Conservation (phyloP, 2,888 invertebrate genomes). For the Luperina nickerlii region DNA sequence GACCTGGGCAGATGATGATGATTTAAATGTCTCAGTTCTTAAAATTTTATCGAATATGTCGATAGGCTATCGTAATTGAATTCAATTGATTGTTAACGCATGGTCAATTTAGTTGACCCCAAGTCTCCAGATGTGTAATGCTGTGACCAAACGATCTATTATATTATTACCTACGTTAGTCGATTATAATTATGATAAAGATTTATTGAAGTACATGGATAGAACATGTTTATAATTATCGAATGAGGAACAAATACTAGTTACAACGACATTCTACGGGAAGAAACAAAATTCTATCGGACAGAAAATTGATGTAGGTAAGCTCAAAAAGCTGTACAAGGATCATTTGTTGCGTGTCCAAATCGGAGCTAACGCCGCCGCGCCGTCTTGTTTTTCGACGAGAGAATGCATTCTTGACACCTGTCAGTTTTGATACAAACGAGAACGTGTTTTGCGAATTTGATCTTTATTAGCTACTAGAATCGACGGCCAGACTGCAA, state of each 20-base stretch:
- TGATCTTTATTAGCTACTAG: too few relatives aligned
- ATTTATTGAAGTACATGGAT: slow-evolving; percentile 7
- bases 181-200: background rate
- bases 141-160: background rate
- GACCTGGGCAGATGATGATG: background rate
- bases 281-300: background rate
- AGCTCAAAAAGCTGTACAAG: background rate
- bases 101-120: slow-evolving; percentile 32
- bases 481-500: too few relatives aligned
- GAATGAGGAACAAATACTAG: background rate
- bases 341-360: too few relatives aligned
- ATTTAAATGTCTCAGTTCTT: background rate
- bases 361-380: too few relatives aligned
- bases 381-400: too few relatives aligned
- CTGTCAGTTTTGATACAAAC: too few relatives aligned
- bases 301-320: background rate
- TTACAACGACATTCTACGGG: too few relatives aligned
- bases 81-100: slow-evolving; percentile 33
- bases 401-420: too few relatives aligned
- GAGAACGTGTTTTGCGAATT: too few relatives aligned
- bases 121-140: slow-evolving; percentile 8
- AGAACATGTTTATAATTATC: background rate
- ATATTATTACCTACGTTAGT: background rate
- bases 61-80: slow-evolving; percentile 4
- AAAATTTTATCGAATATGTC: background rate